Conservation (phyloP, 2,113 vertebrate species). For the Aegotheles bennettii region DNA sequence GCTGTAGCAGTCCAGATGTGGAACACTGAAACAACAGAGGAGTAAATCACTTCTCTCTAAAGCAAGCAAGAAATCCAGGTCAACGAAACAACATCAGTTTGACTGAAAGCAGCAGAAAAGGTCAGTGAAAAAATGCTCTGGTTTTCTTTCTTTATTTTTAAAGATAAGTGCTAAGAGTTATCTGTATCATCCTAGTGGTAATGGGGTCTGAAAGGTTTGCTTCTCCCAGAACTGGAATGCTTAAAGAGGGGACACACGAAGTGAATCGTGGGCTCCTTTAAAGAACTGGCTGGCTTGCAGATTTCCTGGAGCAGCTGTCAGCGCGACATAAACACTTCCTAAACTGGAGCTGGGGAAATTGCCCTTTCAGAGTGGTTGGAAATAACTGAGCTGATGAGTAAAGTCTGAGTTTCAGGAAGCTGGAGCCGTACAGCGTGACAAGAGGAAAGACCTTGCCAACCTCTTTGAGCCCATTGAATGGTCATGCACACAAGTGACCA, state of each 20-base stretch:
- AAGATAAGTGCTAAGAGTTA: neutral
- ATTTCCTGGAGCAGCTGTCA: conserved; percentile 21
- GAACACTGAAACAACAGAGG: neutral
- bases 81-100: neutral
- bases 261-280: neutral
- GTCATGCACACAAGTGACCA: neutral
- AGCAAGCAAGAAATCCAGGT: neutral
- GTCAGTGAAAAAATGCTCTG: neutral
- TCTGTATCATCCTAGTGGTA: neutral
- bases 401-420: neutral
- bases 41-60: neutral
- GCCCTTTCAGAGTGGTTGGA: conserved; percentile 13
- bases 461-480: neutral
- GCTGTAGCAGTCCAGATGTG: neutral
- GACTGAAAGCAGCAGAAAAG: neutral
- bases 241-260: neutral
- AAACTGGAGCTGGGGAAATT: conserved; percentile 26
- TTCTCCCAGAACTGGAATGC: neutral
- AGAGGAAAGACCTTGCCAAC: neutral
- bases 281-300: conserved; percentile 18
- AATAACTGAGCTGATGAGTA: neutral
- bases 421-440: neutral
- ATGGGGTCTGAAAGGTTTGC: neutral
- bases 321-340: conserved; percentile 27
- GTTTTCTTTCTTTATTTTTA: neutral